A percentile compares a stretch with the other conserved stretches of the same genome.
Evolutionary conservation across 2,888 invertebrate species (phyloP).

Genomic region (Amphipyra tragopoginis): DNA sequence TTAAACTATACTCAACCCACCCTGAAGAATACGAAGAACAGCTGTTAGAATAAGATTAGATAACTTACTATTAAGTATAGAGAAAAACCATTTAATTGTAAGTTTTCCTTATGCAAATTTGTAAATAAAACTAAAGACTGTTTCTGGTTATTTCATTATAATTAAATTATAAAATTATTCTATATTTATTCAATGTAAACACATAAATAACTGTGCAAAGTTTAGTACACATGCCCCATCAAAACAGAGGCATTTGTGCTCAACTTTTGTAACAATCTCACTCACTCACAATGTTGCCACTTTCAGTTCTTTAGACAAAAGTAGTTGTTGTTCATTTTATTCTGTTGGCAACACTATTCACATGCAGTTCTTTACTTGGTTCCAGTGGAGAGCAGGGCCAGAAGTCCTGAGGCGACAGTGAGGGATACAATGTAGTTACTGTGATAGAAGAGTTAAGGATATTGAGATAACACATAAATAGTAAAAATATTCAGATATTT

Average conservation of each 20-base stretch:
- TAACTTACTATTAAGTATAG: constrained; percentile 60
- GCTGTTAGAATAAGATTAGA: constrained; percentile 67
- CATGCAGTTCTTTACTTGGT: constrained; percentile 89
- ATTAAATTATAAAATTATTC: constrained; percentile 80
- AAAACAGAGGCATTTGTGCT: constrained; percentile 47
- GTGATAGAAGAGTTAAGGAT: constrained; percentile 63
- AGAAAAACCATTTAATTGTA: constrained; percentile 69
- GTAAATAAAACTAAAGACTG: constrained; percentile 85
- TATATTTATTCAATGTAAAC: constrained; percentile 59
- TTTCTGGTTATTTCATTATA: constrained; percentile 79
- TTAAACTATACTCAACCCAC: constrained; percentile 78
- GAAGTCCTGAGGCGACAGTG: constrained; percentile 95
- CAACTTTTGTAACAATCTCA: constrained; percentile 55
- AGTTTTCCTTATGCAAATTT: constrained; percentile 71
- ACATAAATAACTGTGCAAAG: constrained; percentile 60
- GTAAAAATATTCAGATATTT: no score
- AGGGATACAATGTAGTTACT: constrained; percentile 98
- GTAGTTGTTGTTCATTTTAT: constrained; percentile 39
- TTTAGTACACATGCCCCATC: constrained; percentile 49
- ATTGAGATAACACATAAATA: no score
- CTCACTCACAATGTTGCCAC: constrained; percentile 56
- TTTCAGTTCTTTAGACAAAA: constrained; percentile 56
- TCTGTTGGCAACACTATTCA: constrained; percentile 58
- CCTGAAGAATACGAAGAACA: constrained; percentile 72
- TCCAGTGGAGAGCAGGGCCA: constrained; percentile 98